These are phyloP conservation scores for Zaprionus africanus DNA, from an alignment of 1,140 invertebrate species.

Conservation along the genomic window DNA sequence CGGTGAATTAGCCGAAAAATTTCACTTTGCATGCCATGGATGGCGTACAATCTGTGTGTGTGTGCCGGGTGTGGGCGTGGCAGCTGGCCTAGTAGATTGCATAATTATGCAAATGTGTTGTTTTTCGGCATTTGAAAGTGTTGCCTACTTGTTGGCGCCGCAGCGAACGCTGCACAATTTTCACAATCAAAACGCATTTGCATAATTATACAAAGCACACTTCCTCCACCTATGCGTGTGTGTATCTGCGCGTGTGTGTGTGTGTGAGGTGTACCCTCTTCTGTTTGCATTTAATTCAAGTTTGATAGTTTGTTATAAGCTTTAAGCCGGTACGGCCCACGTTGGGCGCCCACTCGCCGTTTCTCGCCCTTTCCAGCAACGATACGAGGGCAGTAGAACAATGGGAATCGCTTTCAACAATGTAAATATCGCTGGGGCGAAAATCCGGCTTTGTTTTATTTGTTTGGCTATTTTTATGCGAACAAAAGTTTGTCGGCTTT, in stretches of 20 bases:
- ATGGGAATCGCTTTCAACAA: constrained; percentile 47
- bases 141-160: constrained; percentile 70
- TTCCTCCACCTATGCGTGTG: constrained; percentile 23
- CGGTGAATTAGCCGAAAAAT: constrained; percentile 70
- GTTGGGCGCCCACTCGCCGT: background rate
- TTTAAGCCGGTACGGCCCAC: constrained; percentile 49
- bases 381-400: constrained; percentile 42
- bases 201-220: constrained; percentile 70
- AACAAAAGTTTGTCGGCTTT: constrained; percentile 58
- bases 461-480: constrained; percentile 57
- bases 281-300: constrained; percentile 69
- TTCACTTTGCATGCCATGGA: constrained; percentile 28
- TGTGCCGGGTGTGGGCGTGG: constrained; percentile 39
- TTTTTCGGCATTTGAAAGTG: constrained; percentile 71
- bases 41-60: constrained; percentile 1
- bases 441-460: constrained; percentile 75
- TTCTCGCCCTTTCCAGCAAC: background rate
- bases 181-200: constrained; percentile 79
- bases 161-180: constrained; percentile 50
- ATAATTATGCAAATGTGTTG: constrained; percentile 79
- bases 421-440: constrained; percentile 44
- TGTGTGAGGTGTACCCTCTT: constrained; percentile 8
- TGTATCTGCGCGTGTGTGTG: constrained; percentile 10
- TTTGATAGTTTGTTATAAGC: constrained; percentile 78
- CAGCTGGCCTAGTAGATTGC: constrained; percentile 66